Percentiles rank a stretch among this genome's conserved stretches.
Conservation (phyloP, 2,888 invertebrate genomes). For the Lepidocyrtoides sp. region DNA sequence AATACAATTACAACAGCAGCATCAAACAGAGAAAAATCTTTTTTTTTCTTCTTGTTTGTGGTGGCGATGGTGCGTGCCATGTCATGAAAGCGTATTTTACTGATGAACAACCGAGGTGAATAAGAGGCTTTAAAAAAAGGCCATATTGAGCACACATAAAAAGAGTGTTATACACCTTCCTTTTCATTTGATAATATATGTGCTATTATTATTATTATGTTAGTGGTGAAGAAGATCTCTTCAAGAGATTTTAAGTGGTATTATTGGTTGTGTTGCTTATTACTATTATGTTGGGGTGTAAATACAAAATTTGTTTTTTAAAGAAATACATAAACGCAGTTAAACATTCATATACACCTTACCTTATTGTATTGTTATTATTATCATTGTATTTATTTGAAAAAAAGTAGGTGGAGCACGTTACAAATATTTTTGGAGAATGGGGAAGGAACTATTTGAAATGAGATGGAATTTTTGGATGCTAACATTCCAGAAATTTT, state of each 20-base stretch:
- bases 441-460: not conserved
- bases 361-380: not conserved
- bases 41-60: conserved; percentile 13
- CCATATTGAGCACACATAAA: not conserved
- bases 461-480: conserved; percentile 79
- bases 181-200: not conserved
- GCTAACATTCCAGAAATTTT: conserved; percentile 83
- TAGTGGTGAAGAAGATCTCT: not conserved
- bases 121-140: conserved; percentile 14
- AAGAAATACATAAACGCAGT: no score
- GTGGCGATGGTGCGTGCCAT: conserved; percentile 49
- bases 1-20: no score
- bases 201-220: not conserved
- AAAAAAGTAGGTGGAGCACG: conserved; percentile 50
- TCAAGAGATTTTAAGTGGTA: no score
- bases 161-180: not conserved
- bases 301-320: conserved; percentile 21
- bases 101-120: not conserved
- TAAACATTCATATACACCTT: not conserved
- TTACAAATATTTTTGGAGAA: conserved; percentile 7
- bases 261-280: no score
- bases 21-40: no score
- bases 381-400: conserved; percentile 19
- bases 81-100: conserved; percentile 12
- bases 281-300: conserved; percentile 34